Conservation (phyloP, 2,113 vertebrate species). For the Paralichthys olivaceus region DNA sequence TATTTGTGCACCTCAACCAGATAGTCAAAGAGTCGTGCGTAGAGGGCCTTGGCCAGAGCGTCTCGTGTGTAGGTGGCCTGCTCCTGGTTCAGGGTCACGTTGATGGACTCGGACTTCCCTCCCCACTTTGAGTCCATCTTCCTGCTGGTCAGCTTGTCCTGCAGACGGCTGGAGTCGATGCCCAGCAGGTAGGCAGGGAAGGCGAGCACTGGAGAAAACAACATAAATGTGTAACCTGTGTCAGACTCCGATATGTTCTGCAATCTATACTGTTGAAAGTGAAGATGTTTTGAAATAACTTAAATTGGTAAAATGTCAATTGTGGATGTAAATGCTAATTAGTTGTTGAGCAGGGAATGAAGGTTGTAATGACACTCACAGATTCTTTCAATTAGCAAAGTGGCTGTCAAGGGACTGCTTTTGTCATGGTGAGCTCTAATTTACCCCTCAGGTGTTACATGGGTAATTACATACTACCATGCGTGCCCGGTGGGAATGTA, state of each 20-base stretch:
- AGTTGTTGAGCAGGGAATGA: constrained; percentile 7
- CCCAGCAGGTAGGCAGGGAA: constrained; percentile 96
- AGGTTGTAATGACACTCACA: background rate
- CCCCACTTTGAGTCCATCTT: constrained; percentile 99
- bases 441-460: background rate
- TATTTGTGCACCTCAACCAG: constrained; percentile 88
- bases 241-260: background rate
- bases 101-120: constrained; percentile 91
- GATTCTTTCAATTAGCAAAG: constrained; percentile 31
- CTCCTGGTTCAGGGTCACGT: constrained; percentile 94
- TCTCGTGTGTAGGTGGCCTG: constrained; percentile 94
- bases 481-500: constrained; percentile 4
- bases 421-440: constrained; percentile 31
- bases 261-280: background rate
- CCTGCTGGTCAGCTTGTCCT: constrained; percentile 94
- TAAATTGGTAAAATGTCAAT: background rate
- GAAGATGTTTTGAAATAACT: background rate
- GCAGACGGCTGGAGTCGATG: constrained; percentile 87
- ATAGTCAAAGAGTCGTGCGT: constrained; percentile 92
- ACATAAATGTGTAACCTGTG: background rate
- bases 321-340: constrained; percentile 36
- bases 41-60: constrained; percentile 94
- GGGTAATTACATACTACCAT: background rate
- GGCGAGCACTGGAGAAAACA: constrained; percentile 83
- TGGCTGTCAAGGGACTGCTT: constrained; percentile 12